Percentiles rank a stretch among this genome's conserved stretches.
These are phyloP conservation scores for Craterocephalus amniculus DNA, from an alignment of 2,797 vertebrate genomes.

Conservation along the genomic window DNA sequence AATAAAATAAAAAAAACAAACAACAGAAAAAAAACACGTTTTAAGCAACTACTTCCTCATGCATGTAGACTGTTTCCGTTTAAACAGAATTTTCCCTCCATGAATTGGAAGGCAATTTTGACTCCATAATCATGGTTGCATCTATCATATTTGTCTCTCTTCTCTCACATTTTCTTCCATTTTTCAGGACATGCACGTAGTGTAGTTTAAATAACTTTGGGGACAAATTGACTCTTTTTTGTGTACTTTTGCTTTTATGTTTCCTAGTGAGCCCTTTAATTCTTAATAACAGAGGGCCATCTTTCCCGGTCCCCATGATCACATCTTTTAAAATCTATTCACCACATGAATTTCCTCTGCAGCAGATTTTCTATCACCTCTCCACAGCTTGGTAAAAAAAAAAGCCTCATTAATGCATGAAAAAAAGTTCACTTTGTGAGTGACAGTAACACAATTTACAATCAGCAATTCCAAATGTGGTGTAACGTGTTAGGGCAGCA, in stretches of 20 bases:
- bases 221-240: background rate
- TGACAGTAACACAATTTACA: constrained; percentile 19
- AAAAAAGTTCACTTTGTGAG: constrained; percentile 12
- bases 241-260: background rate
- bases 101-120: too few species aligned
- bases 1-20: too few species aligned
- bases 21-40: too few species aligned
- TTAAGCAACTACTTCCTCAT: too few species aligned
- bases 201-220: constrained; percentile 11
- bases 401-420: background rate
- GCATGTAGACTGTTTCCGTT: too few species aligned
- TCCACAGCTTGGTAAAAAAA: background rate
- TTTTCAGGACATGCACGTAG: background rate
- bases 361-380: background rate
- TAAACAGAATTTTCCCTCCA: too few species aligned
- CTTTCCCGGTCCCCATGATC: too few species aligned
- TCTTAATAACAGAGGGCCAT: background rate
- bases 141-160: too few species aligned
- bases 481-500: constrained; percentile 39
- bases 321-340: too few species aligned
- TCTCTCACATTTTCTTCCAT: background rate
- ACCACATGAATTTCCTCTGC: too few species aligned
- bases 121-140: too few species aligned
- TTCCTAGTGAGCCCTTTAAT: background rate
- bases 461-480: constrained; percentile 74